Evolutionary conservation across 2,888 invertebrate genomes (phyloP).

Genomic region (Aphidoletes aphidimyza): DNA sequence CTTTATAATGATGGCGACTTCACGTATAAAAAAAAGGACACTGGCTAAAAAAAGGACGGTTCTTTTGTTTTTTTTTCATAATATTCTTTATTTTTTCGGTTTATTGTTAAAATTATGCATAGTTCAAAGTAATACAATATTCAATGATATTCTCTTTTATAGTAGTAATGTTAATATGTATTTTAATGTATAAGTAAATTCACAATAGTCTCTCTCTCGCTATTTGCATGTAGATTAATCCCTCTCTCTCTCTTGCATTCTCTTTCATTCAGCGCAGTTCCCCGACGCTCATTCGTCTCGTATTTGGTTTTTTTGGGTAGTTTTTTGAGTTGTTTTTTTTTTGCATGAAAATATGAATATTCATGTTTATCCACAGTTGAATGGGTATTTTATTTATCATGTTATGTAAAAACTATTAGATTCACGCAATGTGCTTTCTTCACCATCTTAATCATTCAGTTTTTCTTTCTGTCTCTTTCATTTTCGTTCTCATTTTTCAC

Average conservation of each 20-base stretch:
- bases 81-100: slow-evolving; percentile 45
- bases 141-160: slow-evolving; percentile 33
- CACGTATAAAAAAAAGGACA: no score
- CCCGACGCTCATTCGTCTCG: not conserved
- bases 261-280: not conserved
- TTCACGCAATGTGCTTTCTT: slow-evolving; percentile 14
- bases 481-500: not conserved
- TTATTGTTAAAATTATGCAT: slow-evolving; percentile 50
- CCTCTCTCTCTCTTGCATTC: not conserved
- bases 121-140: slow-evolving; percentile 44
- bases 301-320: not conserved
- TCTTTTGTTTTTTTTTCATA: not conserved
- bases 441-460: not conserved
- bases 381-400: not conserved
- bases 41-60: not conserved
- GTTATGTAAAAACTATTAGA: slow-evolving; percentile 44
- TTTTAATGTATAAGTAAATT: slow-evolving; percentile 44
- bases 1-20: no score
- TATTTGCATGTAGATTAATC: not conserved
- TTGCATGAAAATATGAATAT: not conserved
- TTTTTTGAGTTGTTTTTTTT: not conserved
- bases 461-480: not conserved
- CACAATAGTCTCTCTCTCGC: slow-evolving; percentile 29
- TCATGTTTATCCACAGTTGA: not conserved
- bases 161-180: slow-evolving; percentile 28